phyloP scores from a whole-genome alignment of 2,888 invertebrate species.

The Xylocampa areola region DNA sequence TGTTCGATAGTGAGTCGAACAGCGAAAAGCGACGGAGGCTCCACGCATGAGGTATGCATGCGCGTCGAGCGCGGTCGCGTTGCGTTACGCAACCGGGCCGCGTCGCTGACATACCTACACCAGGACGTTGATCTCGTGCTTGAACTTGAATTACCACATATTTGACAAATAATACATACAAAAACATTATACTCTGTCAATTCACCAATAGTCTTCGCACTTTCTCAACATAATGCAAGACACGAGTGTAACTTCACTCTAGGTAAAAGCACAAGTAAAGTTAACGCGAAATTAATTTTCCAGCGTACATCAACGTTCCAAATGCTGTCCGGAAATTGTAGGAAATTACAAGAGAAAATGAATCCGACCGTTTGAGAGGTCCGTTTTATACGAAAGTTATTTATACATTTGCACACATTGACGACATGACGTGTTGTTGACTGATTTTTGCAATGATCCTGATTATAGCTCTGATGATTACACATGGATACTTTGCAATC shows the following conservation, averaged over 20 bases:
- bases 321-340: constrained; percentile 88
- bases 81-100: constrained; percentile 71
- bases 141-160: constrained; percentile 73
- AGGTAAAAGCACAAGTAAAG: constrained; percentile 45
- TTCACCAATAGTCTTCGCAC: neutral
- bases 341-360: constrained; percentile 90
- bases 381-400: constrained; percentile 65
- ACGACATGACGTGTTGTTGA: too few species aligned
- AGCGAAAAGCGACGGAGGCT: constrained; percentile 59
- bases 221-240: too few species aligned
- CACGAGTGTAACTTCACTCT: too few species aligned
- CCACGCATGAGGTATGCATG: constrained; percentile 68
- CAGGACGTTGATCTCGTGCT: constrained; percentile 84
- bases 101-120: constrained; percentile 58
- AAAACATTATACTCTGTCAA: neutral
- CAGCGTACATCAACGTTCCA: constrained; percentile 81
- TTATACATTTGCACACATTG: constrained; percentile 57
- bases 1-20: constrained; percentile 61
- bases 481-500: constrained; percentile 15
- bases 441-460: too few species aligned
- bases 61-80: constrained; percentile 69
- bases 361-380: constrained; percentile 85
- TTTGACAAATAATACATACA: constrained; percentile 5
- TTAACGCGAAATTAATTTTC: constrained; percentile 81
- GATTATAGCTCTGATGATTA: too few species aligned